phyloP scores from a whole-genome alignment of 2,888 invertebrate genomes.

The Nowickia ferox region DNA sequence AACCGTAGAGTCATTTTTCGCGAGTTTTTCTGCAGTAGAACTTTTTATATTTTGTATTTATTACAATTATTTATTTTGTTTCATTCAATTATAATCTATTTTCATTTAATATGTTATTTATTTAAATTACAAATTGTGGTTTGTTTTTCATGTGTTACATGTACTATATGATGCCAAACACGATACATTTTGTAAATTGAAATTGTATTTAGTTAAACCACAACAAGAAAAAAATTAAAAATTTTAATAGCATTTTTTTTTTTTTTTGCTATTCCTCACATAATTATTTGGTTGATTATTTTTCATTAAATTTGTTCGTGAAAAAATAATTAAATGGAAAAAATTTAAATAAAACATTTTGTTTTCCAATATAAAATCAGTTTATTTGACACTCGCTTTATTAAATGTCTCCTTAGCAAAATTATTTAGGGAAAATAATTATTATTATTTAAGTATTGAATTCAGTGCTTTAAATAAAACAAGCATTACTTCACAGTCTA shows the following conservation, averaged over 20 bases:
- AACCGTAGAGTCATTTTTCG: too few relatives aligned
- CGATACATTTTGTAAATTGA: neutral
- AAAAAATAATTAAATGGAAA: neutral
- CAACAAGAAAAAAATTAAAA: slow-evolving; percentile 5
- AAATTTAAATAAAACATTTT: neutral
- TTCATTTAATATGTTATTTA: slow-evolving; percentile 17
- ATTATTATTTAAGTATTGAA: too few relatives aligned
- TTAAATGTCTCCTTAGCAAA: neutral
- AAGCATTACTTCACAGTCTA: too few relatives aligned
- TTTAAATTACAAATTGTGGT: slow-evolving; percentile 49
- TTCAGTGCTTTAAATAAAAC: too few relatives aligned
- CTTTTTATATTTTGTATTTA: neutral
- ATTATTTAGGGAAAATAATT: too few relatives aligned
- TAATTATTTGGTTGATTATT: slow-evolving; percentile 18
- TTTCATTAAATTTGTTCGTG: neutral
- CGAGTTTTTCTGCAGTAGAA: too few relatives aligned
- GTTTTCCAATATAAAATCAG: neutral
- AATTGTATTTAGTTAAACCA: slow-evolving; percentile 21
- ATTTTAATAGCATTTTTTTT: slow-evolving; percentile 19
- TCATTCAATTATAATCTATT: neutral
- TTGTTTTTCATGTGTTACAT: slow-evolving; percentile 2
- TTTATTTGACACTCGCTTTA: neutral
- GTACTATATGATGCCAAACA: neutral
- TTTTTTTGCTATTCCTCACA: neutral
- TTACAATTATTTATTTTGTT: neutral